Conservation (phyloP, 2,888 invertebrate species). For the Chrysopilus asiliformis region DNA sequence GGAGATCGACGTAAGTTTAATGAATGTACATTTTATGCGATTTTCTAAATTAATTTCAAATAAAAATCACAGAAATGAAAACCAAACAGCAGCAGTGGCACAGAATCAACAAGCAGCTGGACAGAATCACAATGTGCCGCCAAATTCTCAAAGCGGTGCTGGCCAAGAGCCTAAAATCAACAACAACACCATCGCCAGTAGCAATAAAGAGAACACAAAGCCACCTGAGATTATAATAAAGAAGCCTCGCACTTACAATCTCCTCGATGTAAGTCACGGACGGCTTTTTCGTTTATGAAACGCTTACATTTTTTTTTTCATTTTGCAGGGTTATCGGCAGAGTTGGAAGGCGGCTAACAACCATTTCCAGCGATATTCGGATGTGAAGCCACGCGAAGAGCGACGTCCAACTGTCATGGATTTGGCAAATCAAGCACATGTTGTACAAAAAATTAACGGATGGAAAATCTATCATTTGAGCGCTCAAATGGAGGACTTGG, state of each 20-base stretch:
- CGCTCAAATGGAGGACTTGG: constrained; percentile 87
- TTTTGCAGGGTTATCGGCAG: constrained; percentile 48
- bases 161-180: constrained; percentile 3
- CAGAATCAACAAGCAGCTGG: constrained; percentile 1
- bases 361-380: constrained; percentile 60
- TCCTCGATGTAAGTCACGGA: constrained; percentile 27
- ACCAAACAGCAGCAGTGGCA: constrained; percentile 4
- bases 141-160: constrained; percentile 6
- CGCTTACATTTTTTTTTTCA: not conserved
- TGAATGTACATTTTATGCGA: too few species aligned
- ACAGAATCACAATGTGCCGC: not conserved
- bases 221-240: constrained; percentile 31
- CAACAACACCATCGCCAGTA: constrained; percentile 10
- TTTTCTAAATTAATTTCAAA: too few species aligned
- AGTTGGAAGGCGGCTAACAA: constrained; percentile 61
- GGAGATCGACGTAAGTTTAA: constrained; percentile 67
- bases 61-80: not conserved
- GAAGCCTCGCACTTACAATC: constrained; percentile 29
- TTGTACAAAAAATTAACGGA: constrained; percentile 77
- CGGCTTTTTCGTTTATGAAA: not conserved
- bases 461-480: constrained; percentile 91
- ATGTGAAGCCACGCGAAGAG: constrained; percentile 81
- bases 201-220: constrained; percentile 34
- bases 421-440: constrained; percentile 76
- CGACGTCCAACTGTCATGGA: constrained; percentile 74